Base-by-base conservation (phyloP, 2,113 vertebrate species). In the Sebastes schlegelii region DNA sequence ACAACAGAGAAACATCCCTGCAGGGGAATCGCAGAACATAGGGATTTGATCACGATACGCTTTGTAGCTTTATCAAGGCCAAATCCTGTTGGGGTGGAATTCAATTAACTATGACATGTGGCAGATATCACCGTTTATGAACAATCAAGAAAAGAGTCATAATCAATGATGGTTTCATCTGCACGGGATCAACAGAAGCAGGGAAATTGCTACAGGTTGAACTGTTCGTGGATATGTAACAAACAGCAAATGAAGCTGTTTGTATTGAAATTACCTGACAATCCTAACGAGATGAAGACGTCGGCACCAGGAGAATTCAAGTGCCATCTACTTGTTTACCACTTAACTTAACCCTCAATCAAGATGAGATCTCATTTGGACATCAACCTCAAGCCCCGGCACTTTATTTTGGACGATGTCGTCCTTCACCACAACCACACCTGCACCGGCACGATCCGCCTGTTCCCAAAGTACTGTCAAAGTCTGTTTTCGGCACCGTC, bases 11-110 rank as follows among this genome's bases (percentile, higher is more conserved):
- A 80, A 80, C 58, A 80, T 73, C 83, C 79, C 86, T 89, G 73
- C 67, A 80, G 90, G 91, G 89, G 60, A 61, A 84, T 67, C 48
- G 57, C 45, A 79, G 60, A 90, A 85, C 76, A 77, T 54, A 65
- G 68, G 63, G 69, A 85, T 85, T 42, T 79, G 82, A 88, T 92
- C 79, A 84, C 86, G 77, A 83, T 65, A 34, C 6, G 42, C 85
- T 88, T 84, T 88, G 89, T 80, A 83, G 83, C 49, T 78, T 77
- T 49, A 87, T 86, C 79, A 88, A 88, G 89, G 85, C 88, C 75
- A 80, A 74, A 87, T 76, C 68, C 45, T 54, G n/a, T 77, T 86
- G 62, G 17, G 34, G 49, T 67, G 78, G 49, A 76, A 80, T 75
- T 66, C 68, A 79, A 92, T 65, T 74, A 52, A 67, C 75, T 73